These are phyloP conservation scores for Tanaodytes sp. DNA, from an alignment of 2,888 invertebrate species.

Conservation along the genomic window DNA sequence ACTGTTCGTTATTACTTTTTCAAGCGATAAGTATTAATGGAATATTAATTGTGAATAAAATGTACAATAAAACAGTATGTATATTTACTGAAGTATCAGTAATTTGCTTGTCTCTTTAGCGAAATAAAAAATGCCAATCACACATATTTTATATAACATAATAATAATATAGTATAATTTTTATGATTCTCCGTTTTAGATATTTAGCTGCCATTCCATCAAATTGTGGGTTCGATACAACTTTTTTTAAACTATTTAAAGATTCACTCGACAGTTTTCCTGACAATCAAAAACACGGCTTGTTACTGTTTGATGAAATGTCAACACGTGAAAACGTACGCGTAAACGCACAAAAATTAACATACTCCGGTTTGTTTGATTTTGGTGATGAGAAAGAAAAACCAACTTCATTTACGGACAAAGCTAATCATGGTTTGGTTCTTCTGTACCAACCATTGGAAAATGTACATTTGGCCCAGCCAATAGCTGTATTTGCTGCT, in stretches of 20 bases:
- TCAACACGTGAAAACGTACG: neutral
- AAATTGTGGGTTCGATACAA: slow-evolving; percentile 36
- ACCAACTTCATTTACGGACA: neutral
- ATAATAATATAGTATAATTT: neutral
- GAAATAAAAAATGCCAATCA: no score
- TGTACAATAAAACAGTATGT: no score
- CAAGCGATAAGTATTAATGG: no score
- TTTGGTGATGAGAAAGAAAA: slow-evolving; percentile 11
- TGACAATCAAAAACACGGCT: neutral
- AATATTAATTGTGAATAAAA: no score
- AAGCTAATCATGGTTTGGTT: slow-evolving; percentile 13
- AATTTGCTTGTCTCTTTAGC: no score
- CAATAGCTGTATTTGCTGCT: slow-evolving; percentile 54
- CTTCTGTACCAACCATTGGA: slow-evolving; percentile 52
- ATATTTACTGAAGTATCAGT: no score
- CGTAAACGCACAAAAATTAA: neutral
- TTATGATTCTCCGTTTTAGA: neutral
- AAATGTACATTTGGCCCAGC: slow-evolving; percentile 47
- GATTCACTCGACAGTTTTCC: neutral
- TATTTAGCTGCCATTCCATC: slow-evolving; percentile 4
- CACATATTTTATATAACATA: neutral
- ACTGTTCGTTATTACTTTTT: no score
- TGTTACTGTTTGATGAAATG: slow-evolving; percentile 9
- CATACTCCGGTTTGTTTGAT: slow-evolving; percentile 14
- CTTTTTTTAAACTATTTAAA: slow-evolving; percentile 32